These are phyloP conservation scores for Alfaro cultratus DNA, from an alignment of 2,797 vertebrate genomes.

Conservation along the genomic window DNA sequence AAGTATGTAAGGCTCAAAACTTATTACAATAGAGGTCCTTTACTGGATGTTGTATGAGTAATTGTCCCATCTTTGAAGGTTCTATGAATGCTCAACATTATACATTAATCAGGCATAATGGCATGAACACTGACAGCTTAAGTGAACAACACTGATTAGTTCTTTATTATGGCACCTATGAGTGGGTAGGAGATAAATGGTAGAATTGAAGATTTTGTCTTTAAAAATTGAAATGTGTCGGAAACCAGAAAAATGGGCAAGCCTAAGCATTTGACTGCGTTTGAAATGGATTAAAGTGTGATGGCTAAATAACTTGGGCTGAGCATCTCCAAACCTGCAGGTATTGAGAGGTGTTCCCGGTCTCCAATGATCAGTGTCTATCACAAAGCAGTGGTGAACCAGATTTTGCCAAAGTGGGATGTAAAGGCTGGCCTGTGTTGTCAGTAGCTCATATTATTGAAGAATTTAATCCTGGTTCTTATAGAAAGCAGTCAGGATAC, in stretches of 20 bases:
- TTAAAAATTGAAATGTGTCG: not conserved
- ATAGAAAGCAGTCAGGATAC: not conserved
- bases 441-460: not conserved
- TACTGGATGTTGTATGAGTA: not conserved
- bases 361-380: not conserved
- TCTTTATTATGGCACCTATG: not conserved
- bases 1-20: not conserved
- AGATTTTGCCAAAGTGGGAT: not conserved
- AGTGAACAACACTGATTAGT: not conserved
- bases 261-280: no score
- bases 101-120: not conserved
- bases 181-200: not conserved
- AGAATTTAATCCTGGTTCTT: not conserved
- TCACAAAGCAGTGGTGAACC: not conserved
- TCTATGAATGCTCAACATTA: not conserved
- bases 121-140: not conserved
- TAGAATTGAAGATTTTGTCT: not conserved
- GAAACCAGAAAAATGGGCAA: no score
- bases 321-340: not conserved
- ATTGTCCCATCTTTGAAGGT: not conserved
- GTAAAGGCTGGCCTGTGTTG: not conserved
- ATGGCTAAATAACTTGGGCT: not conserved
- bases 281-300: not conserved
- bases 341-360: not conserved
- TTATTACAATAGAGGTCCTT: not conserved